phyloP scores from a whole-genome alignment of 2,797 vertebrate genomes.

The Ctenosaura bakeri region DNA sequence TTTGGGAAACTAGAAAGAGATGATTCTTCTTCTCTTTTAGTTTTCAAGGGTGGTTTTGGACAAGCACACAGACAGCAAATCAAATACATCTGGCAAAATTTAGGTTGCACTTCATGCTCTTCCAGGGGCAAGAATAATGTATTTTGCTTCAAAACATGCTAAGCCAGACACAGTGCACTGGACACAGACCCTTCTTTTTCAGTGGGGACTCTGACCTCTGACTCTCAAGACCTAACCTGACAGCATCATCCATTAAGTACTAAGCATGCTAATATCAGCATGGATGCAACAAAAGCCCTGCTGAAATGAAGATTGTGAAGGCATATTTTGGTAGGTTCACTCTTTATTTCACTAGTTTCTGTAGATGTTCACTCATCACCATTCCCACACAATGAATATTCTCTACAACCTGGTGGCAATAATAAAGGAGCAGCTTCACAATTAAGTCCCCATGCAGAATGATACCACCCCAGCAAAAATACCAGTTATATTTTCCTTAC shows the following conservation, averaged over 20 bases:
- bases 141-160: not conserved
- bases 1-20: not conserved
- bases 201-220: not conserved
- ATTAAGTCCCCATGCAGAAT: constrained; percentile 40
- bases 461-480: constrained; percentile 23
- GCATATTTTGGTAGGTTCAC: not conserved
- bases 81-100: not conserved
- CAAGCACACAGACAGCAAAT: not conserved
- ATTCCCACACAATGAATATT: not conserved
- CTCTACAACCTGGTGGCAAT: too few species aligned
- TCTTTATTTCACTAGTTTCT: not conserved
- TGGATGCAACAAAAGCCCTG: too few species aligned
- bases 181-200: too few species aligned
- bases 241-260: not conserved
- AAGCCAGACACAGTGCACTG: not conserved
- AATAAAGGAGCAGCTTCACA: not conserved
- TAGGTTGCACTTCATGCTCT: not conserved
- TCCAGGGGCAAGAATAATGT: not conserved
- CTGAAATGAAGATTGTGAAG: not conserved
- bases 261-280: not conserved
- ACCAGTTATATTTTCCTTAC: not conserved
- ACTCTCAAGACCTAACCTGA: not conserved
- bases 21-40: not conserved
- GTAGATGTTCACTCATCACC: not conserved
- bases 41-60: not conserved